phyloP scores from a whole-genome alignment of 2,888 invertebrate species.

The Drosophila recens region DNA sequence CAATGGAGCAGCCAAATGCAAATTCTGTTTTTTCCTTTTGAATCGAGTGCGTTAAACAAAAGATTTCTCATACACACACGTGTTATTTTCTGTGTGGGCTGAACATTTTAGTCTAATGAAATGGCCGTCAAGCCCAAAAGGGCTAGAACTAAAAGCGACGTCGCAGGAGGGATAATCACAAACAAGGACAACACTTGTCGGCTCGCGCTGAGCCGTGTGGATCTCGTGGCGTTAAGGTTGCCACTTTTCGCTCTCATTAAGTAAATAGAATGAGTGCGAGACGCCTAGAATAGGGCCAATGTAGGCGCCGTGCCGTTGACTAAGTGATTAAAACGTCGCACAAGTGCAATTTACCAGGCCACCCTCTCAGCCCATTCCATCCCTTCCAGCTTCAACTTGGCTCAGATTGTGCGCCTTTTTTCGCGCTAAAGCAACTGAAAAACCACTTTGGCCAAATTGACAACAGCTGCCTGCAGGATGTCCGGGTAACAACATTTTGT shows the following conservation, averaged over 20 bases:
- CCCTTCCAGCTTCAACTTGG: not conserved
- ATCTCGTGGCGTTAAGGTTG: conserved; percentile 58
- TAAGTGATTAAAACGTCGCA: conserved; percentile 83
- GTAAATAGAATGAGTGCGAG: conserved; percentile 71
- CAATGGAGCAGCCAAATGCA: conserved; percentile 74
- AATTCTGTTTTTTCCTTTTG: conserved; percentile 56
- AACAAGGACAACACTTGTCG: conserved; percentile 61
- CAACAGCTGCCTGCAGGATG: conserved; percentile 70
- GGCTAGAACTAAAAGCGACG: conserved; percentile 28
- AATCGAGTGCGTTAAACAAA: conserved; percentile 68
- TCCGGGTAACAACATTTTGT: conserved; percentile 71
- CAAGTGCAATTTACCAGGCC: conserved; percentile 67
- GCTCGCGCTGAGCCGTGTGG: conserved; percentile 62
- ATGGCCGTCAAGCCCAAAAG: conserved; percentile 28
- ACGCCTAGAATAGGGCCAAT: conserved; percentile 74
- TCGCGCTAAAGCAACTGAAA: conserved; percentile 84
- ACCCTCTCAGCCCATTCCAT: not conserved
- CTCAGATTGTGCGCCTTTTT: conserved; percentile 69
- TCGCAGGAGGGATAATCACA: conserved; percentile 2
- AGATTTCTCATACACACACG: conserved; percentile 15
- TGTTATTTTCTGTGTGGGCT: conserved; percentile 38
- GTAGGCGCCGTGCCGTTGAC: conserved; percentile 59
- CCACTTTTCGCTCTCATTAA: conserved; percentile 81
- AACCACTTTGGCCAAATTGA: conserved; percentile 85
- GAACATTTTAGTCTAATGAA: conserved; percentile 75